These are phyloP conservation scores for Eulemur rufifrons DNA, from an alignment of 2,113 vertebrate genomes.

Conservation along the genomic window DNA sequence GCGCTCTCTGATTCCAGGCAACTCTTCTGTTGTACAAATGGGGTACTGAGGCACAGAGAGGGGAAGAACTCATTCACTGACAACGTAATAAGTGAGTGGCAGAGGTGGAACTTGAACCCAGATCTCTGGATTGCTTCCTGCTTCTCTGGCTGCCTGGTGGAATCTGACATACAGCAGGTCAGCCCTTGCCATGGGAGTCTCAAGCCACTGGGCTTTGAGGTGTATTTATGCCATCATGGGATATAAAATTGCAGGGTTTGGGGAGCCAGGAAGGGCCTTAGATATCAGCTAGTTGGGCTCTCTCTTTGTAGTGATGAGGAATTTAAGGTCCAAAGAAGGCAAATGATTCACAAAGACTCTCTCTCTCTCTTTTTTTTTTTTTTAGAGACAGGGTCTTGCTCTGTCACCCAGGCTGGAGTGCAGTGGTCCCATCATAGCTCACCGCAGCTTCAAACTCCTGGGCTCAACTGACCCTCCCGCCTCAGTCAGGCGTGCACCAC, in stretches of 20 bases:
- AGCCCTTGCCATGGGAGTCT: background rate
- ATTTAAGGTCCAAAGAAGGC: background rate
- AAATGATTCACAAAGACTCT: slow-evolving; percentile 32
- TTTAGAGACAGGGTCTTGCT: no score
- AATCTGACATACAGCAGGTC: background rate
- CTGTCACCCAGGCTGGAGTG: no score
- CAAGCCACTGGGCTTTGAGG: background rate
- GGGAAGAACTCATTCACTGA: background rate
- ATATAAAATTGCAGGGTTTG: background rate
- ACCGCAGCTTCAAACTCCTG: no score
- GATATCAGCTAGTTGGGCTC: background rate
- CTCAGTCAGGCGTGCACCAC: no score
- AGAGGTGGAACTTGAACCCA: background rate
- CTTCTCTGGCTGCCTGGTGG: background rate
- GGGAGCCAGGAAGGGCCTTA: background rate
- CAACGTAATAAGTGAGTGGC: background rate
- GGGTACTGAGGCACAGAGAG: background rate
- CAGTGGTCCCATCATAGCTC: no score
- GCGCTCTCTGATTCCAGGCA: background rate
- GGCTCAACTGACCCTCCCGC: no score
- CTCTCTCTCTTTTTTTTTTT: background rate
- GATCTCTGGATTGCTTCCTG: background rate
- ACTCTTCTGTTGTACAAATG: background rate
- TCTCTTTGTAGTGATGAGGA: background rate
- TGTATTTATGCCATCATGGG: background rate